These are phyloP conservation scores for Smithornis capensis DNA, from an alignment of 2,113 vertebrate genomes.

Conservation along the genomic window DNA sequence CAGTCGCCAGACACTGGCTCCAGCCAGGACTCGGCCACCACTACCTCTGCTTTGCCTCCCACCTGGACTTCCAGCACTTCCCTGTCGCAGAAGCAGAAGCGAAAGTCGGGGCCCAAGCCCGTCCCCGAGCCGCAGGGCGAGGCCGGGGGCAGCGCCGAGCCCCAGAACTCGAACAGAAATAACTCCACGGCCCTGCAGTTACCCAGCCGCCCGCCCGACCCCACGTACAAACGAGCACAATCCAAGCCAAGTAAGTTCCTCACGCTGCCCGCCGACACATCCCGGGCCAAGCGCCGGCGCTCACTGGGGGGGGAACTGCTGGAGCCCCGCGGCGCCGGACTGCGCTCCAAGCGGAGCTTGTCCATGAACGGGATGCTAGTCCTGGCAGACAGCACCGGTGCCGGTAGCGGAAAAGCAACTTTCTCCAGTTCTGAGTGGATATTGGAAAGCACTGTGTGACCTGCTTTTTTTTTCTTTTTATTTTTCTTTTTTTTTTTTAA, in stretches of 20 bases:
- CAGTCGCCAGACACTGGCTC: constrained; percentile 79
- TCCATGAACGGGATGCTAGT: constrained; percentile 89
- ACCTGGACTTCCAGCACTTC: constrained; percentile 83
- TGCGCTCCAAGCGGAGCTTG: constrained; percentile 86
- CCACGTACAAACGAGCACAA: constrained; percentile 80
- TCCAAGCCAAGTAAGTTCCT: constrained; percentile 87
- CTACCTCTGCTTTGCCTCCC: constrained; percentile 84
- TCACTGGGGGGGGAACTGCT: constrained; percentile 84
- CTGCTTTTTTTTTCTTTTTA: constrained; percentile 40
- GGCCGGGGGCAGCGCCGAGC: constrained; percentile 75
- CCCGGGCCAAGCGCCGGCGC: constrained; percentile 83
- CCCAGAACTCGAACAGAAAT: constrained; percentile 95
- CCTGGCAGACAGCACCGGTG: constrained; percentile 68
- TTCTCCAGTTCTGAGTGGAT: constrained; percentile 90
- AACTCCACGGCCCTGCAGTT: constrained; percentile 90
- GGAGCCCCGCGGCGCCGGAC: constrained; percentile 74
- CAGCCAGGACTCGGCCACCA: constrained; percentile 83
- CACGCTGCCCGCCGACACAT: constrained; percentile 84
- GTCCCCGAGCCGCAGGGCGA: constrained; percentile 71
- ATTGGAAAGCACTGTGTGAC: constrained; percentile 93
- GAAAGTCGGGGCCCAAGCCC: constrained; percentile 83
- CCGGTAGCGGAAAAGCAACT: constrained; percentile 75
- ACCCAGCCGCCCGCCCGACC: constrained; percentile 55
- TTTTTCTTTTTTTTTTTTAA: constrained; percentile 15
- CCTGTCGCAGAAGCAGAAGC: constrained; percentile 86